Conservation (phyloP, 2,797 vertebrate genomes). For the Bovichtus diacanthus region DNA sequence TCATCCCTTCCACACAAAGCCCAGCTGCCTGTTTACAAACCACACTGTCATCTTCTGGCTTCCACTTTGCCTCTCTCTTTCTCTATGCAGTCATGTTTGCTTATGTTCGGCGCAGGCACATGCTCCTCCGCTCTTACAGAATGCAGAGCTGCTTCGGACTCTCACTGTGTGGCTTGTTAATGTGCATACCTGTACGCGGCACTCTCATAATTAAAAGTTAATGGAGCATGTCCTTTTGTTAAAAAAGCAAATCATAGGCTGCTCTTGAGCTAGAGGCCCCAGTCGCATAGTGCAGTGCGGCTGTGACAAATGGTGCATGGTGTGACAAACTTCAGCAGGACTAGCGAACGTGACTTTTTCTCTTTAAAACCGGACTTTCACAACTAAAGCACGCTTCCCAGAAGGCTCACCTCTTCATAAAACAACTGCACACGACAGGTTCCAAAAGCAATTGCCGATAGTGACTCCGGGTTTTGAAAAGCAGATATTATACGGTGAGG, state of each 20-base stretch:
- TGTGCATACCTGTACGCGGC: conserved; percentile 62
- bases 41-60: conserved; percentile 81
- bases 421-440: conserved; percentile 51
- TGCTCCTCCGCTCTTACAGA: conserved; percentile 49
- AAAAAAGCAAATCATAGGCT: conserved; percentile 66
- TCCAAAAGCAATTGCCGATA: conserved; percentile 70
- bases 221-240: conserved; percentile 63
- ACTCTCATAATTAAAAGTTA: conserved; percentile 75
- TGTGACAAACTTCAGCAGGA: conserved; percentile 46
- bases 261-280: conserved; percentile 45
- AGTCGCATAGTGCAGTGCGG: conserved; percentile 23
- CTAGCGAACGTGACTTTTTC: conserved; percentile 40
- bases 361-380: conserved; percentile 52
- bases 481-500: conserved; percentile 73
- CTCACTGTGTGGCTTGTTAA: conserved; percentile 47
- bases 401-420: conserved; percentile 42
- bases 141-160: conserved; percentile 51
- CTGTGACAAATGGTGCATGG: conserved; percentile 47
- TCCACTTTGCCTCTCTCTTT: conserved; percentile 72
- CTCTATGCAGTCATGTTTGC: conserved; percentile 72
- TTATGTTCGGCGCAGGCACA: conserved; percentile 57
- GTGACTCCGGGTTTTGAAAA: conserved; percentile 72
- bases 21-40: conserved; percentile 86
- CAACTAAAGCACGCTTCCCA: conserved; percentile 27
- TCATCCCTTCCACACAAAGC: conserved; percentile 83